Conservation (phyloP, 2,797 vertebrate species). For the Vespertilio murinus region DNA sequence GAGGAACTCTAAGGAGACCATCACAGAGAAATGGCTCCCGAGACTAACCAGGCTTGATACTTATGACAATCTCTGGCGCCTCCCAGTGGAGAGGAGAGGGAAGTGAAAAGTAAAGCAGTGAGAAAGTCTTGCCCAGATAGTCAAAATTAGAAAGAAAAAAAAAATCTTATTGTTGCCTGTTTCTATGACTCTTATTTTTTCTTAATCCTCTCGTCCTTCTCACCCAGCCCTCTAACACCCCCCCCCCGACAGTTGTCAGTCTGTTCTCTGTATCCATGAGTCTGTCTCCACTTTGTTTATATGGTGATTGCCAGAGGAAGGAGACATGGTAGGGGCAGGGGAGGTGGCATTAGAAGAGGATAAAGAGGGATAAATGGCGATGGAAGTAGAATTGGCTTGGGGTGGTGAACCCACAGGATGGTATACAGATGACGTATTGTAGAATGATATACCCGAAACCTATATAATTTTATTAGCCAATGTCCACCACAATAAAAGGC, state of each 20-base stretch:
- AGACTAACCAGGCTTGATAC: rapidly evolving
- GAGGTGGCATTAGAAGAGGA: background rate
- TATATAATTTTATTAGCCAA: background rate
- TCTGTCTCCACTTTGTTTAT: background rate
- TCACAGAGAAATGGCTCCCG: background rate
- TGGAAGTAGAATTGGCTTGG: background rate
- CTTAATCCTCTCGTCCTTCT: background rate
- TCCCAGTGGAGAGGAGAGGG: constrained; percentile 71
- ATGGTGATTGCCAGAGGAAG: background rate
- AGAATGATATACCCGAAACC: background rate
- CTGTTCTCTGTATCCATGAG: background rate
- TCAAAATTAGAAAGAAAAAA: background rate
- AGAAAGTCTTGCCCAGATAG: background rate
- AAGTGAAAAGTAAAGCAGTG: background rate
- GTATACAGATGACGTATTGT: background rate
- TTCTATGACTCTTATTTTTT: background rate
- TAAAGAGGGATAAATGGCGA: background rate
- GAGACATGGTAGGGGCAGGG: background rate
- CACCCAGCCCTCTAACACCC: background rate
- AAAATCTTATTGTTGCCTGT: background rate
- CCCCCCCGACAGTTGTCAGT: background rate
- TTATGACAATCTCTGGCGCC: constrained; percentile 78
- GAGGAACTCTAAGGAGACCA: background rate
- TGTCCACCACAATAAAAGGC: background rate
- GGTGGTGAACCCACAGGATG: background rate